Base-by-base conservation (phyloP, 1,140 invertebrate species). In the Apis laboriosa region DNA sequence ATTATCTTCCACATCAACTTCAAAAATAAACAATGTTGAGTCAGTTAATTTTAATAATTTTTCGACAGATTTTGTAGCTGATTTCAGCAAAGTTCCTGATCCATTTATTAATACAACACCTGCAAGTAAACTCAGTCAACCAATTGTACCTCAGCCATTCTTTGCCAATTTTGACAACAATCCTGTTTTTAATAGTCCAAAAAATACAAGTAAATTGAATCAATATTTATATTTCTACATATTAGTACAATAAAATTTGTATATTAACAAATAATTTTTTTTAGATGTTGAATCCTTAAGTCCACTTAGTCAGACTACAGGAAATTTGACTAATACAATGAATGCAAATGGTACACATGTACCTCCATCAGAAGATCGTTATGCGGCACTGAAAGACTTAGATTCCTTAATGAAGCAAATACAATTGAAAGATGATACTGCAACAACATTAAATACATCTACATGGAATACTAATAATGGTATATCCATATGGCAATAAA, bases 351-450 rank as follows among this genome's bases (percentile, higher is more conserved):
- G 92, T 66, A 88, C 89, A 72, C 89, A 84, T 56, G 80, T 88
- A 86, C 94, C 95, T 76, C 96, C 96, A 56, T 93, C 95, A 17
- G 96, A 97, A 93, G 97, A 98, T 92, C 95, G 96, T 86, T 98
- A 98, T 92, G 97, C 97, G 67, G 97, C 97, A 28, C 94, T 98
- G 2, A 97, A 97, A 93, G 97, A 97, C 93, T 94, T 98, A 70
- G 97, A 98, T 90, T 95, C 93, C 51, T 87, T 96, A 78, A 96
- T 96, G 95, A 96, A 96, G 88, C 92, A 94, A 83, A 90, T 92
- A 21, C 93, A 93, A 80, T 83, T 94, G 49, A 93, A 94, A 84
- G 92, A 94, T 74, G 93, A 93, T 81, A 90, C 90, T 67, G 71
- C 90, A 43, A 79, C 82, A 71, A 79, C 77, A 58, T 60, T 88